Evolutionary conservation across 2,888 invertebrate genomes (phyloP), one percentile per base, ranked within the genome.

Genomic region (Drosophila setosimentum): DNA sequence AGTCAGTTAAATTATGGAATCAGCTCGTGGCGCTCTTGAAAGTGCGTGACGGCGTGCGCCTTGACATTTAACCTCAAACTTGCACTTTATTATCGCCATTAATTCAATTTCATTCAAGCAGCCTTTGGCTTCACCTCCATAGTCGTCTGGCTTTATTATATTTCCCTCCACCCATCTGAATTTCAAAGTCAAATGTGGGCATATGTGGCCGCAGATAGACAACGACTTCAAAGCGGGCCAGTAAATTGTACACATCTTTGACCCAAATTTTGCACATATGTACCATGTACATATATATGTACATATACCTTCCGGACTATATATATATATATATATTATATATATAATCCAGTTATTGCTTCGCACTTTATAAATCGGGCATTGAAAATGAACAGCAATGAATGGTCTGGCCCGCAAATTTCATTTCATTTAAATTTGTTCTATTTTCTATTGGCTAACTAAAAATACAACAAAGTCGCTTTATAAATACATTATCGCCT

Each of bases 401-500:
- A 87, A 83, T 85, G 78, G 64, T 62, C 55, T 33, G 48, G 62
- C 68, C 68, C 49, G 61, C 53, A 35, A 42, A 68, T 66, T 68
- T 68, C 59, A 72, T 67, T 49, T 29, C 29, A 42, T 42, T 57
- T 24, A 1, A 24, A 55, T 55, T 55, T 24, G 54, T 72, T 33
- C 55, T 54, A 54, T 60, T 50, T 74, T 68, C 58, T 24, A 57
- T 55, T 62, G 45, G 18, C 57, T 18, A 67, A 68, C 82, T 80
- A 87, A 89, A 85, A 88, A 88, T 86, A 86, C 77, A 78, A 60
- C 59, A 76, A 80, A 76, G 67, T 80, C 80, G 87, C 89, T 89
- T 83, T 87, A 89, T 87, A 89, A 87, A 87, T 81, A 89, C 89
- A 87, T 89, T 87, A 80, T 83, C 87, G 82, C 83, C 89, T 89